These are phyloP conservation scores for Cyphomyrmex costatus DNA, from an alignment of 1,140 invertebrate species.

Conservation along the genomic window DNA sequence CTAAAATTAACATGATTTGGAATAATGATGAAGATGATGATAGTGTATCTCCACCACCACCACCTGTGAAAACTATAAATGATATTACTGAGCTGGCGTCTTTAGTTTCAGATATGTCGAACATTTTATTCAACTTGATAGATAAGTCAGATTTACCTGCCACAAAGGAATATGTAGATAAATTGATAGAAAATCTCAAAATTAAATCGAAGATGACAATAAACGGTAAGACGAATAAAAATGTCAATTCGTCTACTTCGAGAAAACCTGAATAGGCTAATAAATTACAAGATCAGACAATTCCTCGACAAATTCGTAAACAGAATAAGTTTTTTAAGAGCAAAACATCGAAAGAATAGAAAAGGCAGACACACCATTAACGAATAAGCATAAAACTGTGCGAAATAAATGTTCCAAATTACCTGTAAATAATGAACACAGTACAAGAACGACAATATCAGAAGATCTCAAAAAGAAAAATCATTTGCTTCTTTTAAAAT, in stretches of 20 bases:
- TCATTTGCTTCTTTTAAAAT: neutral
- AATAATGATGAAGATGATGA: slow-evolving; percentile 67
- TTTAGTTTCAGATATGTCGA: too few relatives aligned
- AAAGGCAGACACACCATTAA: neutral
- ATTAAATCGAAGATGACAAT: too few relatives aligned
- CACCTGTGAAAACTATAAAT: too few relatives aligned
- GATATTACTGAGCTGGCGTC: too few relatives aligned
- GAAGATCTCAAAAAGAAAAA: neutral
- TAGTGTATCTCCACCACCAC: slow-evolving; percentile 25
- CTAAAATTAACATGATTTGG: slow-evolving; percentile 66
- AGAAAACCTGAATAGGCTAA: too few relatives aligned
- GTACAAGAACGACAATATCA: neutral
- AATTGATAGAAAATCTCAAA: too few relatives aligned
- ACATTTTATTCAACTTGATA: too few relatives aligned
- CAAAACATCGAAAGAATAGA: neutral
- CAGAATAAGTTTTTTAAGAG: slow-evolving; percentile 24
- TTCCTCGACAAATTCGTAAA: neutral
- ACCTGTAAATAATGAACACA: neutral
- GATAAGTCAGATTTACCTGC: too few relatives aligned
- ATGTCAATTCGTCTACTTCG: too few relatives aligned
- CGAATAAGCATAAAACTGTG: neutral
- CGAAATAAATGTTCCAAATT: slow-evolving; percentile 8
- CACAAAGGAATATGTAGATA: too few relatives aligned
- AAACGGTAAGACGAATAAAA: too few relatives aligned
- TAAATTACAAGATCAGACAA: neutral